A percentile compares a stretch with the other conserved stretches of the same genome.
These are phyloP conservation scores for Caloenas nicobarica DNA, from an alignment of 2,113 vertebrate species.

Conservation along the genomic window DNA sequence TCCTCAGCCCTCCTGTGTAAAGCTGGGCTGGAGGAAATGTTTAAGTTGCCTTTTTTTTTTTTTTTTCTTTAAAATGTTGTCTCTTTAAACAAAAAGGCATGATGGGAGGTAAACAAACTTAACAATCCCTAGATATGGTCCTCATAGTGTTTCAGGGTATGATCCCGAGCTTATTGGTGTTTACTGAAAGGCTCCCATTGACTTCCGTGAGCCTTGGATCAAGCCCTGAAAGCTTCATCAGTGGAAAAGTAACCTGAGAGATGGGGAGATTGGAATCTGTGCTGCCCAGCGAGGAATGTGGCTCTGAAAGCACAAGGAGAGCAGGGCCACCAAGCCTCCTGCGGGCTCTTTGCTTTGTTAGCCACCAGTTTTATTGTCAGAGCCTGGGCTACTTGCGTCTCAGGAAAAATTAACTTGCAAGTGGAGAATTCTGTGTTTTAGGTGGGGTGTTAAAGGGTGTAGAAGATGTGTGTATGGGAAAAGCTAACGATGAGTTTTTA, in stretches of 20 bases:
- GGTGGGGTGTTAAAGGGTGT: background rate
- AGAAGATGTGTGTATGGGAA: background rate
- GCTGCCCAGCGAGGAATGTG: conserved; percentile 35
- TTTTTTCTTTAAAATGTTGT: background rate
- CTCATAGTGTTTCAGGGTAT: background rate
- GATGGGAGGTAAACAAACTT: conserved; percentile 33
- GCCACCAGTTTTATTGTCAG: background rate
- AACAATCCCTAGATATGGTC: background rate
- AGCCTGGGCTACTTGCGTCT: background rate
- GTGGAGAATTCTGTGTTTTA: background rate
- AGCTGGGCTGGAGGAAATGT: background rate
- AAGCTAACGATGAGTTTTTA: background rate
- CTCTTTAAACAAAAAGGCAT: conserved; percentile 35
- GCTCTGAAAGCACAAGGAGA: conserved; percentile 19
- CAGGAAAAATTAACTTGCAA: background rate
- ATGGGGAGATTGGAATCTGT: conserved; percentile 60
- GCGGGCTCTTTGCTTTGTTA: conserved; percentile 4
- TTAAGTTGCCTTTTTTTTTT: background rate
- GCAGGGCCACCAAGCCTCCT: conserved; percentile 50
- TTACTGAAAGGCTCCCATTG: conserved; percentile 15
- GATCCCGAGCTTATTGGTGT: conserved; percentile 23
- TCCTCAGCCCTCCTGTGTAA: accelerated
- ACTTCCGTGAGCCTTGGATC: background rate
- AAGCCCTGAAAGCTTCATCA: conserved; percentile 21
- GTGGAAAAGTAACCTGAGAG: conserved; percentile 63